phyloP scores from a whole-genome alignment of 2,113 vertebrate species.

The Onychostoma macrolepis region DNA sequence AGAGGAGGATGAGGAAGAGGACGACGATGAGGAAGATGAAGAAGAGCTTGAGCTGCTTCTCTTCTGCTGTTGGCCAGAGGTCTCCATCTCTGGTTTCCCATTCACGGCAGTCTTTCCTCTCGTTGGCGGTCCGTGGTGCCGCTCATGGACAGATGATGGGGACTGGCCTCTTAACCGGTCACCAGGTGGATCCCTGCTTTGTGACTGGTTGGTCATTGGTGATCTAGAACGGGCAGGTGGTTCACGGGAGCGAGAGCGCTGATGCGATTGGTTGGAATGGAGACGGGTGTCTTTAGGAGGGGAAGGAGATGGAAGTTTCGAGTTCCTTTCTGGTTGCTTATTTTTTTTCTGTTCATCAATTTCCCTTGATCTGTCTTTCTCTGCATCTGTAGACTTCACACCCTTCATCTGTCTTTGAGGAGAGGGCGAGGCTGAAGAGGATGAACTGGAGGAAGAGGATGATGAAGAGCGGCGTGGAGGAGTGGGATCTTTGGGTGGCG shows the following conservation, averaged over 20 bases:
- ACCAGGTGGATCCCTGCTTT: constrained; percentile 39
- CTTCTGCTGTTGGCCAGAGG: constrained; percentile 40
- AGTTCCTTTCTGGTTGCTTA: constrained; percentile 1
- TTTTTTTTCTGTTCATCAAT: constrained; percentile 40
- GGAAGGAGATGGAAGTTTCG: constrained; percentile 38
- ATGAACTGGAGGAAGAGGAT: constrained; percentile 70
- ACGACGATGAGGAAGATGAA: constrained; percentile 67
- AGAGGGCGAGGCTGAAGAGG: constrained; percentile 67
- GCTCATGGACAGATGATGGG: neutral
- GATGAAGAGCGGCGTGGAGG: constrained; percentile 55
- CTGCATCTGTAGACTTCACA: constrained; percentile 10
- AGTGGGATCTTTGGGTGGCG: constrained; percentile 51
- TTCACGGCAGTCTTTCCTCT: constrained; percentile 56
- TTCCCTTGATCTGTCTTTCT: constrained; percentile 46
- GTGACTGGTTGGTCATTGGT: constrained; percentile 55
- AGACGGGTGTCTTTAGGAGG: constrained; percentile 50
- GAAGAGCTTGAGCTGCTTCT: constrained; percentile 69
- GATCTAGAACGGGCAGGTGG: constrained; percentile 33
- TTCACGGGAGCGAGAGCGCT: constrained; percentile 28
- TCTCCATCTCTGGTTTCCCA: constrained; percentile 61
- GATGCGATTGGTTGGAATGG: constrained; percentile 45
- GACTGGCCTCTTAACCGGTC: constrained; percentile 52
- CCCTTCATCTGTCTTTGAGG: constrained; percentile 38
- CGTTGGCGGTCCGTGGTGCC: neutral
- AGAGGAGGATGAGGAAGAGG: constrained; percentile 68